Conservation (phyloP, 35 echinoderm and acorn worm species). For the Amphiura filiformis region DNA sequence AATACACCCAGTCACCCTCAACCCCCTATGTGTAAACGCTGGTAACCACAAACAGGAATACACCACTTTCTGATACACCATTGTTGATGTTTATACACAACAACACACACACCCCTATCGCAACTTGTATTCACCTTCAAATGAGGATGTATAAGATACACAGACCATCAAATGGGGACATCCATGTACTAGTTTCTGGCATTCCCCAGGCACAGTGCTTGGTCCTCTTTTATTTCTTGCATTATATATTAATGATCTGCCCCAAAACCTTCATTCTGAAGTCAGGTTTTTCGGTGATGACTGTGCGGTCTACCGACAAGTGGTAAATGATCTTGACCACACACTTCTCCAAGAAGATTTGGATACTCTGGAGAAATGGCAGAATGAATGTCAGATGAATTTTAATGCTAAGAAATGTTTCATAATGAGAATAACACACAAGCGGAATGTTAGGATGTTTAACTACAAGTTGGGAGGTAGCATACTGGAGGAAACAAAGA, state of each 20-base stretch:
- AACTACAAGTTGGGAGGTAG: constrained; percentile 10
- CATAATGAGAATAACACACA: constrained; percentile 2
- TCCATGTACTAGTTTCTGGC: neutral
- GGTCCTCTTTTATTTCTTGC: constrained; percentile 13
- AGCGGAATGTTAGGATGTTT: neutral
- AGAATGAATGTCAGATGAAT: constrained; percentile 37
- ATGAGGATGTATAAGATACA: no score
- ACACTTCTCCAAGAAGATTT: constrained; percentile 39
- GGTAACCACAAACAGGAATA: no score
- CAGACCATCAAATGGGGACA: no score
- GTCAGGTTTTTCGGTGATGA: constrained; percentile 47
- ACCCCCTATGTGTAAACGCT: no score
- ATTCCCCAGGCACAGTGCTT: constrained; percentile 17
- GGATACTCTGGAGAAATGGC: constrained; percentile 20
- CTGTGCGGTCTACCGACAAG: neutral
- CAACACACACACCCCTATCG: no score
- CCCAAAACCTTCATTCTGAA: neutral
- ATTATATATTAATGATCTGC: constrained; percentile 15
- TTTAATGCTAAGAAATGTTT: constrained; percentile 45
- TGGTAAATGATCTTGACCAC: neutral
- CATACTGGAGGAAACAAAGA: neutral
- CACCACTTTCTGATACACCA: no score
- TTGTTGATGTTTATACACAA: no score
- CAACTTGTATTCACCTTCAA: no score
- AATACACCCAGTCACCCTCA: no score